Evolutionary conservation across 2,113 vertebrate species (phyloP), one percentile per base, ranked within the genome.

Genomic region (Engraulis encrasicolus): DNA sequence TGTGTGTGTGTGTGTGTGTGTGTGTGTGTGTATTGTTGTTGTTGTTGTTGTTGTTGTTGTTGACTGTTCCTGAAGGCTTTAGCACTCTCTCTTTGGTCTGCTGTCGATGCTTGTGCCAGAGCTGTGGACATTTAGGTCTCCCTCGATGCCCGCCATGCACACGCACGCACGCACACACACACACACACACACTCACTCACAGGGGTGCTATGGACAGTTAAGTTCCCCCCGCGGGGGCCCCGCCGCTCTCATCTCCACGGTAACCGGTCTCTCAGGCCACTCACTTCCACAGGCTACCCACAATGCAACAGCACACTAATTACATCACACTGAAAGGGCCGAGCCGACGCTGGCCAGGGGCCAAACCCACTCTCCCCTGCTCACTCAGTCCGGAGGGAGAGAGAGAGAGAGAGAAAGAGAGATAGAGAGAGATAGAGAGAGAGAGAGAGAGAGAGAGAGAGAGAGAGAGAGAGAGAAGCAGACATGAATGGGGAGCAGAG

Each of bases 291-390:
- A 74, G 6, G 50, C 81, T 79, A 87, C 86, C 87, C 88, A 89
- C 86, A 88, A 85, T 91, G 89, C 90, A 89, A 88, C 85, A 86
- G 78, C n/a, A 49, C 79, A 85, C 88, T 91, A 91, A 92, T 94
- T 89, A 66, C 80, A 89, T 92, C 86, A 90, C 83, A 23, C 89
- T 79, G 88, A 82, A 83, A 89, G 82, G 86, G 78, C 87, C 79
- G 58, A 50, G 78, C 87, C 79, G 58, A 50, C 38, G 66, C 50
- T 37, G 78, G 79, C 54, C 18, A 40, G n/a, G 78, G 48, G 20
- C 45, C 74, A 34, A 17, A 34, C 36, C 17, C 5, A 34, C 27
- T 50, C 27, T 18, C 81, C 31, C 37, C 31, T 15, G 31, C 27
- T 45, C 40, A 45, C 40, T 45, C 40, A 45, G 40, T 45, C 40